Evolutionary conservation across 2,113 vertebrate genomes (phyloP).

Genomic region (Coracopsis vasa): DNA sequence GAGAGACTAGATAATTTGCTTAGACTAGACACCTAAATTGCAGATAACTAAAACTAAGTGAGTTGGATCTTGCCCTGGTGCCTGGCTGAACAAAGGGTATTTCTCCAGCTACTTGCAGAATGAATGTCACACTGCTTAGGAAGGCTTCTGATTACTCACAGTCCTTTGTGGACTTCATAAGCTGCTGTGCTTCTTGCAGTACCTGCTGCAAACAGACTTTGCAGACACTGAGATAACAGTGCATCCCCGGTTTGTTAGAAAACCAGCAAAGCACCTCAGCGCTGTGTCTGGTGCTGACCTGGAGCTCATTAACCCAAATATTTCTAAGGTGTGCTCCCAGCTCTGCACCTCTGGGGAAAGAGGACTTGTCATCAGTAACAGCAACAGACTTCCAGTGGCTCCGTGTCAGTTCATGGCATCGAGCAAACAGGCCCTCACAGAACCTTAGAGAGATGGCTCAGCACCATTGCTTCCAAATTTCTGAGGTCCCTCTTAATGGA

Average conservation of each 20-base stretch:
- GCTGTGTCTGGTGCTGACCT: neutral
- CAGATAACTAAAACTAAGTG: neutral
- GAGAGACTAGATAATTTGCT: neutral
- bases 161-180: neutral
- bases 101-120: neutral
- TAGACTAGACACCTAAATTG: neutral
- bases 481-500: neutral
- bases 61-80: neutral
- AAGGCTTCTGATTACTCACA: neutral
- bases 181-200: neutral
- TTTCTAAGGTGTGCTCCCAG: neutral
- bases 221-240: neutral
- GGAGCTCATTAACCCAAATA: neutral
- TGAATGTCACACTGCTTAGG: neutral
- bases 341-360: neutral
- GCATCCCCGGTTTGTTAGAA: neutral
- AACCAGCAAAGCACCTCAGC: neutral
- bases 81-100: neutral
- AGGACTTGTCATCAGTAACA: neutral
- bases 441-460: neutral
- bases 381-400: fast-evolving
- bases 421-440: neutral
- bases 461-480: neutral
- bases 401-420: fast-evolving
- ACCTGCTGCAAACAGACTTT: neutral